phyloP scores from a whole-genome alignment of 2,797 vertebrate species.

The Crenuchus spilurus region DNA sequence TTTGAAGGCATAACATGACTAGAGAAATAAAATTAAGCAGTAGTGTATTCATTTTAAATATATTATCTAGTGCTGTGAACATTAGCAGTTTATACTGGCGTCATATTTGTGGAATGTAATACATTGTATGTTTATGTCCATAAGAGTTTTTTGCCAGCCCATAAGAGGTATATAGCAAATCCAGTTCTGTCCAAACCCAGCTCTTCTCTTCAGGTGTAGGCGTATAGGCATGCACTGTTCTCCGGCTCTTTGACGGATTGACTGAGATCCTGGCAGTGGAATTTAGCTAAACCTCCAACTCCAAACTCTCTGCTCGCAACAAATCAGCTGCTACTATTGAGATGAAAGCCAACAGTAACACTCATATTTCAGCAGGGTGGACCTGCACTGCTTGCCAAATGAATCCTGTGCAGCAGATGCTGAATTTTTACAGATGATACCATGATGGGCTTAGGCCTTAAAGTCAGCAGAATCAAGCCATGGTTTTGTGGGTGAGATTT shows the following conservation, averaged over 20 bases:
- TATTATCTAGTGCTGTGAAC: too few relatives aligned
- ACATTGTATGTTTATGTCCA: background rate
- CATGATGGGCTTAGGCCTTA: constrained; percentile 28
- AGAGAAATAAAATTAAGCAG: too few relatives aligned
- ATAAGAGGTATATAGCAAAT: constrained; percentile 16
- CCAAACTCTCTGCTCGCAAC: constrained; percentile 46
- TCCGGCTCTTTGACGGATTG: constrained; percentile 37
- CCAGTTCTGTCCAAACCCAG: constrained; percentile 2
- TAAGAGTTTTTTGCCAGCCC: background rate
- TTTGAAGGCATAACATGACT: too few relatives aligned
- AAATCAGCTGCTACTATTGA: constrained; percentile 53
- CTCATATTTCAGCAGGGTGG: constrained; percentile 51
- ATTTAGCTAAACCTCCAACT: constrained; percentile 51
- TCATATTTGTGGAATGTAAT: background rate
- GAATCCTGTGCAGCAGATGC: constrained; percentile 25
- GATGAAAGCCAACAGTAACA: constrained; percentile 54
- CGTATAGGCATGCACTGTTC: constrained; percentile 27
- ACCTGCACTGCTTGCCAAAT: constrained; percentile 42
- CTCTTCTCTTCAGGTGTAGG: constrained; percentile 20
- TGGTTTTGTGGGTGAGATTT: constrained; percentile 41
- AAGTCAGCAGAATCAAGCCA: constrained; percentile 36
- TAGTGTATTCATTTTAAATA: too few relatives aligned
- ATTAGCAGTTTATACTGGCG: too few relatives aligned
- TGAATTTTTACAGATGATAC: constrained; percentile 31
- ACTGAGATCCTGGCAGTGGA: constrained; percentile 39